Evolutionary conservation across 92 coral and sea anemone species (phyloP), one percentile per base, ranked within the genome.

Genomic region (Phenganax marumi): DNA sequence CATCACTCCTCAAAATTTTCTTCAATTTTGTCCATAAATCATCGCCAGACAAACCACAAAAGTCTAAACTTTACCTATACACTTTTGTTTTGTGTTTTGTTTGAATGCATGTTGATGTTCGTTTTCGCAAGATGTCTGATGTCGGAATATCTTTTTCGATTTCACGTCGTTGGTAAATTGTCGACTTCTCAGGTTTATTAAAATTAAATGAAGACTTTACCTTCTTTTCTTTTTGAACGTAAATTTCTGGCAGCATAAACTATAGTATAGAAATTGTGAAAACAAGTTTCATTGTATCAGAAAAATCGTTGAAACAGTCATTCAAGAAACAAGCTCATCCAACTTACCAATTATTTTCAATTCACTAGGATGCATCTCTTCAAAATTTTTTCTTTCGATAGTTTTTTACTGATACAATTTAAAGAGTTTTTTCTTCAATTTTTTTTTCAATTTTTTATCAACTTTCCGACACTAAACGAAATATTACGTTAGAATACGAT

Each of bases 211-310:
- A 0, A 72, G 16, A 6, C 23, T 11, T 26, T 55, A 78, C 83
- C 83, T 78, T 72, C 89, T 66, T 84, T 81, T 55, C 68, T 86
- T 76, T 89, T 96, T 1, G 97, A 89, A 71, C 89, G 97, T 64
- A 96, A 76, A 88, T 96, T 92, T 65, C 97, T 70, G 8, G 97
- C 99, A 10, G 92, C 89, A 61, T 96, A 96, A 86, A 92, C 99
- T 96, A 50, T 33, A 19, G 75, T 50, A 6, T 11, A 25, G 19
- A 70, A 24, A 33, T 0, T 18, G 63, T 56, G 63, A 14, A 11
- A 43, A 17, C 26, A 70, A 43, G 16, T 68, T 13, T 16, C 43
- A 62, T 0, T 22, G 7, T 0, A 12, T 61, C 17, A 25, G n/a
- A 21, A 22, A 72, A 72, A 72, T 12, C 0, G 11, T 14, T 47